Base-by-base conservation (phyloP, 2,888 invertebrate species). In the Sabatieria punctata region DNA sequence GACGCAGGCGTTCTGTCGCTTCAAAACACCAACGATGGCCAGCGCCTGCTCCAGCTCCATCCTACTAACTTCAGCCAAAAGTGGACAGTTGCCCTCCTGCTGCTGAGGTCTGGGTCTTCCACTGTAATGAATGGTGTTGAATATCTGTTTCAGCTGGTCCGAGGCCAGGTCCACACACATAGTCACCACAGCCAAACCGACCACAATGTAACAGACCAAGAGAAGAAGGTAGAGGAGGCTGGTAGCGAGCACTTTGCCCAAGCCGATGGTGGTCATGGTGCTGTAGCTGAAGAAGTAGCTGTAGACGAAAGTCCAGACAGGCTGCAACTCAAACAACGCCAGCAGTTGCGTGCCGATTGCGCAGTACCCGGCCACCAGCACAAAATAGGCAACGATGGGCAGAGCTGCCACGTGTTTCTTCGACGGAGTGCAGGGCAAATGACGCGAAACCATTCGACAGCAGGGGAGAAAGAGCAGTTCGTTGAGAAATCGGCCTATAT, bases 281-380 rank as follows among this genome's bases (percentile, higher is more conserved):
- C 64, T 64, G 56, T 63, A 64, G 11, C 58, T 58, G 51, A 64
- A 64, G 52, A 63, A 63, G 19, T 64, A 57, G 11, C 63, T 64
- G 50, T 64, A 62, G 24, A 63, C 55, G 51, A 64, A 64, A 4
- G 63, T 62, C 63, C 63, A 63, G 41, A 45, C 27, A 6, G 42
- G 35, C 15, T 42, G 48, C 13, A 19, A 37, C 33, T 50, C 50
- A 23, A 27, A 50, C 11, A 26, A 22, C 18, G 36, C 49, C 41
- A 45, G 45, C 38, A 50, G 25, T 8, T 36, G 26, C n/a, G 42
- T 37, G 24, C 48, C 50, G 18, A 50, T 41, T 13, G 50, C 48
- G 39, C 50, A 50, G 43, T 43, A 43, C 26, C 61, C 61, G 18
- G 64, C 55, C 46, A 64, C 60, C 13, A 64, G 53, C 1, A 59